Conservation (phyloP, 2,888 invertebrate genomes). For the Noctuana brunneofusca region DNA sequence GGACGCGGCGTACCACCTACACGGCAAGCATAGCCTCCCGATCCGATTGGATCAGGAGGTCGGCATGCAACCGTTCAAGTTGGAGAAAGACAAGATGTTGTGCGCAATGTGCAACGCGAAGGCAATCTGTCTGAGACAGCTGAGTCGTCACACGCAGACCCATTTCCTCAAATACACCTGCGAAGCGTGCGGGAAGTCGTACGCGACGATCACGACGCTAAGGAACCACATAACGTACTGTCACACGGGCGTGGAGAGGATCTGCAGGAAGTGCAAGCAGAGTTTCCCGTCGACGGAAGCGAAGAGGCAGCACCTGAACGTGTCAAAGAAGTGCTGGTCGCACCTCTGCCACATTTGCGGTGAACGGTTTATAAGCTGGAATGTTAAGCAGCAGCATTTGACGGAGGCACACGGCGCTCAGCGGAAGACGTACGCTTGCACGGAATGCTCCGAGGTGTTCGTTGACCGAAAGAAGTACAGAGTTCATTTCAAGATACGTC, state of each 20-base stretch:
- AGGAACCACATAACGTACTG: slow-evolving; percentile 62
- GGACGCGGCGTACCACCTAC: slow-evolving; percentile 60
- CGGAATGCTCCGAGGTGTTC: slow-evolving; percentile 63
- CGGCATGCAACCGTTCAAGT: slow-evolving; percentile 66
- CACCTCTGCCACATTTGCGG: slow-evolving; percentile 66
- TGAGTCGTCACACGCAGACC: slow-evolving; percentile 67
- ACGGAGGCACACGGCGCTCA: slow-evolving; percentile 56
- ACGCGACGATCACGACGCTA: slow-evolving; percentile 62
- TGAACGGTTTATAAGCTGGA: slow-evolving; percentile 62
- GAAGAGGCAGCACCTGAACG: slow-evolving; percentile 57
- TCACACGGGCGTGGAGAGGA: slow-evolving; percentile 57
- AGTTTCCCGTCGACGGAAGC: slow-evolving; percentile 59
- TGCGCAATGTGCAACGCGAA: slow-evolving; percentile 65
- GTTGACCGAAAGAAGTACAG: slow-evolving; percentile 59
- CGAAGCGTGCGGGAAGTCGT: slow-evolving; percentile 71
- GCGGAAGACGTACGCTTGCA: slow-evolving; percentile 59
- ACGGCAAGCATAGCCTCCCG: slow-evolving; percentile 54
- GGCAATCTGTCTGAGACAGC: slow-evolving; percentile 57
- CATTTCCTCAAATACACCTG: slow-evolving; percentile 70
- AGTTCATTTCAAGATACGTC: slow-evolving; percentile 60
- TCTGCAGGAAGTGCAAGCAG: slow-evolving; percentile 67
- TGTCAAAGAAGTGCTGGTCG: slow-evolving; percentile 62
- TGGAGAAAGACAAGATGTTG: slow-evolving; percentile 56
- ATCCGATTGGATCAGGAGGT: slow-evolving; percentile 54
- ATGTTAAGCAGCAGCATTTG: slow-evolving; percentile 61